Percentiles rank a stretch among this genome's conserved stretches.
Conservation (phyloP, 2,797 vertebrate genomes). For the Sphenopsis melanotis region DNA sequence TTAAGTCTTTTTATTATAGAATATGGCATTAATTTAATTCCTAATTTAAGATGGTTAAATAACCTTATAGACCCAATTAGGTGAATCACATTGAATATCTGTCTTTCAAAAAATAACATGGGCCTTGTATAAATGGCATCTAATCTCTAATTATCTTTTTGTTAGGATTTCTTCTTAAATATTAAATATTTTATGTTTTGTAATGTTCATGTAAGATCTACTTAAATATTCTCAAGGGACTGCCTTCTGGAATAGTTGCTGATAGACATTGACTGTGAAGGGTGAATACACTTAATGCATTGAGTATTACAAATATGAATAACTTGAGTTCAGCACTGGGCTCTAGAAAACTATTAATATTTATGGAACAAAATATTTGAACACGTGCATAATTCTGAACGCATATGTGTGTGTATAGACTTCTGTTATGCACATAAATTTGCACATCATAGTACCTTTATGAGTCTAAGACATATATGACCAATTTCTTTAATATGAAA, state of each 20-base stretch:
- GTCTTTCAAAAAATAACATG: neutral
- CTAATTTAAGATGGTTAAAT: constrained; percentile 41
- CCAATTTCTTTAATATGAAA: neutral
- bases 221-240: neutral
- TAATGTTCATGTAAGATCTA: neutral
- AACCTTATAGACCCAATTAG: constrained; percentile 6
- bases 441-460: neutral
- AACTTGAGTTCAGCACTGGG: neutral
- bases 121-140: neutral
- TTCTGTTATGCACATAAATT: neutral
- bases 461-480: neutral
- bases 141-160: neutral
- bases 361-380: neutral
- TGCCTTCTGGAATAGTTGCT: neutral
- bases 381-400: neutral
- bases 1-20: constrained; percentile 18
- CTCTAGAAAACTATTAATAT: neutral
- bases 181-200: neutral
- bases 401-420: rapidly evolving
- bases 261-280: neutral
- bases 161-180: neutral
- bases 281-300: neutral
- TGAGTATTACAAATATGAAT: neutral
- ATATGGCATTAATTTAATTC: constrained; percentile 29
- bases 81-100: constrained; percentile 16